Base-by-base conservation (phyloP, 2,888 invertebrate genomes). In the Rhamnusium bicolor region DNA sequence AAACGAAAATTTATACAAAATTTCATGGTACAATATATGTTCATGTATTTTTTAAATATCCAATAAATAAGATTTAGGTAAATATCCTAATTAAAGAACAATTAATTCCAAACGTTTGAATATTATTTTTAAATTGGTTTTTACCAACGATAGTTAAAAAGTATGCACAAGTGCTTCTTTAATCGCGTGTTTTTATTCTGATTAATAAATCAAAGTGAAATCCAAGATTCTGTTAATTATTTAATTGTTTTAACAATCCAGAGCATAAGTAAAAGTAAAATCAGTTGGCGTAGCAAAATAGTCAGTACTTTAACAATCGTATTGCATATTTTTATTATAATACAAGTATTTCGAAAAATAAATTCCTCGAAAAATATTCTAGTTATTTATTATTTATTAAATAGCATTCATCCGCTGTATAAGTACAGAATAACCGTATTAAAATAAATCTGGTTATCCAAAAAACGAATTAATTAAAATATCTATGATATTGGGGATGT, bases 231-330 rank as follows among this genome's bases (percentile, higher is more conserved):
- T 81, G 83, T 80, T 87, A 86, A 87, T 87, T 86, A 86, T 86
- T 86, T 86, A 86, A 86, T 86, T 86, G 85, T 85, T 86, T 83
- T 85, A 84, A 85, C 84, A 85, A 87, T 86, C 83, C 85, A 84
- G 85, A 86, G 84, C 86, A 83, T 84, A 84, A 86, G 87, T 87
- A 86, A 87, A 87, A 87, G 87, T 87, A 85, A 84, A 84, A 82
- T 74, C 82, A 80, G 21, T 40, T 51, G 75, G 73, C 84, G 84
- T 84, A 76, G 71, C 81, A 72, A 69, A 78, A 77, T 79, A 77
- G 75, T 76, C 78, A 77, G 80, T 81, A 77, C 71, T 69, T 78
- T 74, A 75, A 70, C 72, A 54, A 70, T 49, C 51, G 27, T 66
- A 63, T 72, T 73, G 72, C 73, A 70, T n/a, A n/a, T 72, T 73